phyloP scores from a whole-genome alignment of 2,797 vertebrate species.

The Mormyrus hasselquistii region DNA sequence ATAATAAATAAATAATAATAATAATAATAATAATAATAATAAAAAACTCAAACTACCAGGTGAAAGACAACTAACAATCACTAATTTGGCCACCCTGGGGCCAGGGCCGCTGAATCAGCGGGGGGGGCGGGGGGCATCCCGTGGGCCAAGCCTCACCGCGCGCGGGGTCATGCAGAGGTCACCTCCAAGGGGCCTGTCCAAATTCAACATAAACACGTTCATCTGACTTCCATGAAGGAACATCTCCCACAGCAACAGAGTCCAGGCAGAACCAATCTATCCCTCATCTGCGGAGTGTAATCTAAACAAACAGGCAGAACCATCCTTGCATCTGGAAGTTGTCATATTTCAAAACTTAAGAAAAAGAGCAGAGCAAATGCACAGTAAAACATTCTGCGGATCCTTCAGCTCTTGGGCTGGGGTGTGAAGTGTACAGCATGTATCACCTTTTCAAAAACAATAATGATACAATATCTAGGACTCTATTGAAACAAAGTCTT shows the following conservation, averaged over 20 bases:
- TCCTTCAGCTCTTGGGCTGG: neutral
- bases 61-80: neutral
- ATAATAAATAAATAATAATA: neutral
- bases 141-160: slow-evolving; percentile 66
- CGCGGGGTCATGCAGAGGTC: slow-evolving; percentile 74
- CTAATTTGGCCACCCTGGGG: slow-evolving; percentile 15
- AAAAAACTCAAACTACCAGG: neutral
- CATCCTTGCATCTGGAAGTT: slow-evolving; percentile 84
- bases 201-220: slow-evolving; percentile 84
- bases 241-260: slow-evolving; percentile 58
- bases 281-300: slow-evolving; percentile 84
- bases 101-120: slow-evolving; percentile 38
- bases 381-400: neutral
- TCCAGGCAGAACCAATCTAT: slow-evolving; percentile 87
- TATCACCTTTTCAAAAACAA: neutral
- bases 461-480: neutral
- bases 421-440: neutral
- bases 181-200: slow-evolving; percentile 74
- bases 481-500: neutral
- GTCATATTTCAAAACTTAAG: slow-evolving; percentile 72
- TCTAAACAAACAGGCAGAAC: slow-evolving; percentile 85
- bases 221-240: slow-evolving; percentile 64
- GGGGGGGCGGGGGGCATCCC: slow-evolving; percentile 36
- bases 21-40: neutral
- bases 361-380: slow-evolving; percentile 37